Percentiles rank a stretch among this genome's conserved stretches.
These are phyloP conservation scores for Pocillopora damicornis DNA, from an alignment of 64 coral and sea anemone species.

Conservation along the genomic window DNA sequence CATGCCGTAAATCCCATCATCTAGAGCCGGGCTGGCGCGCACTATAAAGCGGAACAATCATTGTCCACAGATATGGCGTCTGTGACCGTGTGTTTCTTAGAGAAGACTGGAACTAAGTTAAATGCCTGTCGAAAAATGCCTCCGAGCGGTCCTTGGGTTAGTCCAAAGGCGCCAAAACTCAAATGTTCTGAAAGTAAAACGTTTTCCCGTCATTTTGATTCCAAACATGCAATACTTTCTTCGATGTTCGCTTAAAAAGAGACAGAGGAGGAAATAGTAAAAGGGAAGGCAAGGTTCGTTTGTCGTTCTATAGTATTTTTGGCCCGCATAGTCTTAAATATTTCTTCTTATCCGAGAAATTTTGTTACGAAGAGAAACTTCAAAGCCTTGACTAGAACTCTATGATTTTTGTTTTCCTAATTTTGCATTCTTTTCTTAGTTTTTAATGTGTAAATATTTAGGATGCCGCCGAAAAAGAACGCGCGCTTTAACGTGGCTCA, in stretches of 20 bases:
- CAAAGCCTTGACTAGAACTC: constrained; percentile 4
- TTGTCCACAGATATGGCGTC: no score
- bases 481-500: constrained; percentile 33
- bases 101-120: no score
- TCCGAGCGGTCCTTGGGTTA: neutral
- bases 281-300: neutral
- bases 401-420: constrained; percentile 58
- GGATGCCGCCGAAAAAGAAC: constrained; percentile 42
- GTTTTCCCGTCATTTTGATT: constrained; percentile 38
- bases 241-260: neutral
- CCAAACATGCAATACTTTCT: constrained; percentile 18
- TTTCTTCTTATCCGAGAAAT: neutral
- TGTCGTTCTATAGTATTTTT: constrained; percentile 4
- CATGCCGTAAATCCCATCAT: no score
- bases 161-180: neutral
- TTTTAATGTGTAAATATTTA: neutral
- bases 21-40: no score
- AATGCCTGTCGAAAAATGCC: no score
- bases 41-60: no score
- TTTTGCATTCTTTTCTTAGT: neutral
- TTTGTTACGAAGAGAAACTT: constrained; percentile 15
- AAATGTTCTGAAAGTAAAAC: neutral
- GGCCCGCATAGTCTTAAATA: constrained; percentile 21
- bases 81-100: no score
- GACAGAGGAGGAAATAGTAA: neutral